Base-by-base conservation (phyloP, 2,113 vertebrate genomes). In the Eleginops maclovinus region DNA sequence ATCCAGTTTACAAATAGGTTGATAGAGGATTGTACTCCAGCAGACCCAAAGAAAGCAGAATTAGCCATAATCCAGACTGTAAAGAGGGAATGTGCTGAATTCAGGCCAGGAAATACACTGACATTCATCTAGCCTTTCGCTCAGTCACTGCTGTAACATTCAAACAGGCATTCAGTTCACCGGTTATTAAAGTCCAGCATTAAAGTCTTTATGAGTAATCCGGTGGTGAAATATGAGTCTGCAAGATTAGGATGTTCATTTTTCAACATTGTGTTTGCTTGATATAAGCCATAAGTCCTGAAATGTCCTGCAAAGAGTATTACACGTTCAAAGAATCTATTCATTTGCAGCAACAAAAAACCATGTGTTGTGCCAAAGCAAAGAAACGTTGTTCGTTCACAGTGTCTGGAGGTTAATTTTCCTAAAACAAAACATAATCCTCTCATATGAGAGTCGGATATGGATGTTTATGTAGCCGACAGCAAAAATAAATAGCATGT, bases 121-220 rank as follows among this genome's bases (percentile, higher is more conserved):
- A 56, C 24, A 46, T 64, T 71, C 44, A 76, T 81, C 73, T 22
- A 22, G 36, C 28, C 17, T 76, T 62, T 72, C 15, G 28, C 15
- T 24, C 60, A 2, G 24, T 51, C 47, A 60, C 21, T 50, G 60
- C 58, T 31, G n/a, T 51, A 65, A 41, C 46, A 68, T 70, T 28
- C 47, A 69, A 67, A 61, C 60, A 82, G 28, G 15, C 68, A 24
- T 44, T 74, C 15, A 63, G 17, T 56, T 82, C 26, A 61, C 60
- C 61, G 24, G 51, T 77, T 67, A 66, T 83, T 43, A 63, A 43
- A 77, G 77, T 60, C 17, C 41, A 82, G 78, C 4, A 31, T 72
- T 82, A 65, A 82, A 87, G 86, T 75, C 75, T 89, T 81, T 67
- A 63, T 61, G 40, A 64, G 62, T 82, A 79, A 90, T 84, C 84